Base-by-base conservation (phyloP, 2,888 invertebrate genomes). In the Cepaea hortensis region DNA sequence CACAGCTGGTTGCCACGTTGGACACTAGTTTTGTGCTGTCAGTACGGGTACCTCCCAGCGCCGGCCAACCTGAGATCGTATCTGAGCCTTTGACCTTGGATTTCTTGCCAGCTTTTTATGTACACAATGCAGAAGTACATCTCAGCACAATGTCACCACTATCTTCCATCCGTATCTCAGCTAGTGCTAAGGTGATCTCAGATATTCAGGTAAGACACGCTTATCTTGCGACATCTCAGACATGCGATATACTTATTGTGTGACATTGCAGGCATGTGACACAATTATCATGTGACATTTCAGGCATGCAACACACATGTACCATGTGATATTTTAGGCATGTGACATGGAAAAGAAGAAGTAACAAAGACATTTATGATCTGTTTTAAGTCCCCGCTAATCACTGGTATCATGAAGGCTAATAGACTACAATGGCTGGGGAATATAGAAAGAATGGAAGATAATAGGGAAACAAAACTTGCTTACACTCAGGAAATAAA, bases 41-140 rank as follows among this genome's bases (percentile, higher is more conserved):
- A 7, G 93, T 90, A 7, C 87, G 89, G 2, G 91, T 93, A 0
- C 85, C 89, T 5, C 77, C 87, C 35, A 86, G 89, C 79, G 91
- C 91, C 46, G 91, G 90, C 73, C 93, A 93, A 87, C 87, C 89
- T 5, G 92, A 92, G 87, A 88, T 94, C 35, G 80, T 80, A n/a
- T 90, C 93, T 9, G 79, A 83, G 7, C 87, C 89, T 3, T 72
- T 91, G 48, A 88, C 84, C 20, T 88, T 94, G 65, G 90, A 91
- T 35, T 93, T 93, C 87, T 85, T 92, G 55, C 94, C 94, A 23
- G 91, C 93, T 46, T 93, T 94, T 89, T 90, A 91, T 85, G 89
- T 93, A 23, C 92, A 92, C 88, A 92, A 92, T 79, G 70, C 90
- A 3, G 93, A 93, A 86, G 84, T 94, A 11, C 90, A 91, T 80